Evolutionary conservation across 2,113 vertebrate genomes (phyloP).

Genomic region (Megaceryle maxima): DNA sequence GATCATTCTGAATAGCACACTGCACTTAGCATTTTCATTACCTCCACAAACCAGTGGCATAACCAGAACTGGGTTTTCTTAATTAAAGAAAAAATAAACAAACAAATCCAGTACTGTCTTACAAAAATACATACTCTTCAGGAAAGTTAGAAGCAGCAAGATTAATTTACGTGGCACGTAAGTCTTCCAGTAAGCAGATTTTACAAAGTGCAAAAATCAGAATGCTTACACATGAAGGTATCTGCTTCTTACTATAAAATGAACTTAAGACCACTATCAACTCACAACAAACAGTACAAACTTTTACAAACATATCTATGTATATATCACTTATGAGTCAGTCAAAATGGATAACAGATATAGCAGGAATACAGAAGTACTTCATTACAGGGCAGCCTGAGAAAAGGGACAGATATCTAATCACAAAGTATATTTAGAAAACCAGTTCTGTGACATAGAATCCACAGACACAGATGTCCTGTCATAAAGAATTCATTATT

Average conservation of each 20-base stretch:
- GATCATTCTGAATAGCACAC: background rate
- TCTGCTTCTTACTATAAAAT: background rate
- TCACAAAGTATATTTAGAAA: background rate
- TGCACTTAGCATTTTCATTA: background rate
- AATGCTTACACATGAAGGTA: background rate
- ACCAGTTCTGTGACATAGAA: background rate
- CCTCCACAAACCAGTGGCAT: background rate
- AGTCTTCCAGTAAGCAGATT: background rate
- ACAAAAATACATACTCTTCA: background rate
- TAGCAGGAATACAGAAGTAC: background rate
- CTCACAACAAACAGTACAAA: background rate
- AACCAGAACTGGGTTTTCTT: background rate
- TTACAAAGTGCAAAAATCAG: background rate
- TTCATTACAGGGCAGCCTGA: background rate
- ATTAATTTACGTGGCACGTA: background rate
- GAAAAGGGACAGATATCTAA: background rate
- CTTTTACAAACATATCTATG: background rate
- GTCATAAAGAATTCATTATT: slow-evolving; percentile 49
- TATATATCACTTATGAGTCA: background rate
- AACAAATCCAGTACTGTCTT: background rate
- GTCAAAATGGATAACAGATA: background rate
- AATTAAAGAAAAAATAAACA: background rate
- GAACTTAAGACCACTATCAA: background rate
- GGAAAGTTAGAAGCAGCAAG: background rate
- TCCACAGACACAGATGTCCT: background rate